Evolutionary conservation across 1,140 invertebrate species (phyloP), one percentile per base, ranked within the genome.

Genomic region (Caenorhabditis brenneri): DNA sequence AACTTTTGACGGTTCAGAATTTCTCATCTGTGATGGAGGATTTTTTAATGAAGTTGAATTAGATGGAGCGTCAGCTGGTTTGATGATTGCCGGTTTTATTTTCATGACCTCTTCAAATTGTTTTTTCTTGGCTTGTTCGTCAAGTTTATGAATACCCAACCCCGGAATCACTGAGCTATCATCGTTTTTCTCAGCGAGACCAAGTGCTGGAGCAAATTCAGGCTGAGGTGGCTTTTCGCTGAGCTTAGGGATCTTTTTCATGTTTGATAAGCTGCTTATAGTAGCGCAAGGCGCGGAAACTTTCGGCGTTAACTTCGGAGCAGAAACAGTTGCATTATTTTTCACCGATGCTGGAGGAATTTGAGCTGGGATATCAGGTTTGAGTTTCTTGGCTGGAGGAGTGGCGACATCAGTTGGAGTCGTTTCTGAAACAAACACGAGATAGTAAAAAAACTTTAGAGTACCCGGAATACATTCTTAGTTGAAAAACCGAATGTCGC

Each of bases 201-300:
- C 65, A 24, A 74, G 36, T 15, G 65, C 65, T 10, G 65, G 65
- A 12, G 65, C 65, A 19, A 74, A 74, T 24, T 74, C 65, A 10
- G 65, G 19, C 46, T 74, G 65, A 19, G 65, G 65, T 12, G 65
- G 65, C 46, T 74, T 74, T 16, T 74, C 65, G n/a, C 65, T 74
- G 22, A 74, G 65, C 10, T 74, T 74, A 4, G 65, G 65, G 24
- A 74, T 74, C 36, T 74, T 74, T 74, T 46, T 42, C n/a, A 74
- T 3, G 16, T 46, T 74, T 12, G 65, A 22, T 3, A 74, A 46
- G 3, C 65, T 74, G 19, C 65, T n/a, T 10, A 74, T 22, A 42
- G 36, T 24, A 10, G 36, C 24, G 24, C 53, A n/a, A 4, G 53
- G 53, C 5, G 2, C 24, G 2, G 36, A 42, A 10, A 15, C 15